These are phyloP conservation scores for Anser cygnoides DNA, from an alignment of 2,113 vertebrate genomes.

Conservation along the genomic window DNA sequence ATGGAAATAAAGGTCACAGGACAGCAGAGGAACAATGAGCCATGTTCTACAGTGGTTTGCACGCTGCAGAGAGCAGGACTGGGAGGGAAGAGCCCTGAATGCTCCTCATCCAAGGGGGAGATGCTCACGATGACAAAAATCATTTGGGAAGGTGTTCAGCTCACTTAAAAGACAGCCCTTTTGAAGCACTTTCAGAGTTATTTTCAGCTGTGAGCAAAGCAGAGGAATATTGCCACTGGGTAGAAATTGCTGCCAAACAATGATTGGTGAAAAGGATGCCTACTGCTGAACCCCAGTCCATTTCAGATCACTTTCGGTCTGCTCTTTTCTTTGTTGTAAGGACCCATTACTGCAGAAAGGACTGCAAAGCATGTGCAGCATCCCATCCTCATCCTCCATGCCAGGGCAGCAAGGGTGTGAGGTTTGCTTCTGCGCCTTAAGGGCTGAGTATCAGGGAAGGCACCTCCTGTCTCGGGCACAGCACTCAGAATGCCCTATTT, in stretches of 20 bases:
- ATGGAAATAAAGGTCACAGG: slow-evolving; percentile 45
- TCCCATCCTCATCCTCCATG: not conserved
- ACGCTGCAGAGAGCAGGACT: not conserved
- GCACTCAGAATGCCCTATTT: not conserved
- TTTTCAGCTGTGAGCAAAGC: slow-evolving; percentile 56
- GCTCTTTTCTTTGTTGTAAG: not conserved
- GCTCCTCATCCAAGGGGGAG: not conserved
- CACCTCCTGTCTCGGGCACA: not conserved
- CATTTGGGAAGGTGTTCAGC: slow-evolving; percentile 32
- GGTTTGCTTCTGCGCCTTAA: not conserved
- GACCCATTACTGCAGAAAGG: not conserved
- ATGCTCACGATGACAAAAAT: not conserved
- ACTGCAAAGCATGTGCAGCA: not conserved
- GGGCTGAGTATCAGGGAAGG: accelerated
- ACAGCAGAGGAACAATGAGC: slow-evolving; percentile 29
- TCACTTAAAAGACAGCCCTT: slow-evolving; percentile 52
- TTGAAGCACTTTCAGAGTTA: slow-evolving; percentile 30
- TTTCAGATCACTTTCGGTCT: slow-evolving; percentile 19
- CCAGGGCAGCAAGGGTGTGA: not conserved
- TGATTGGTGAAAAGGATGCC: not conserved
- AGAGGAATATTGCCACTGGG: slow-evolving; percentile 15
- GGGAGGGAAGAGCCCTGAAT: not conserved
- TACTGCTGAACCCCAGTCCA: not conserved
- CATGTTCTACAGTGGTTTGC: not conserved
- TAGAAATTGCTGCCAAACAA: slow-evolving; percentile 45